Evolutionary conservation across 2,113 vertebrate genomes (phyloP).

Genomic region (Apodemus speciosus): DNA sequence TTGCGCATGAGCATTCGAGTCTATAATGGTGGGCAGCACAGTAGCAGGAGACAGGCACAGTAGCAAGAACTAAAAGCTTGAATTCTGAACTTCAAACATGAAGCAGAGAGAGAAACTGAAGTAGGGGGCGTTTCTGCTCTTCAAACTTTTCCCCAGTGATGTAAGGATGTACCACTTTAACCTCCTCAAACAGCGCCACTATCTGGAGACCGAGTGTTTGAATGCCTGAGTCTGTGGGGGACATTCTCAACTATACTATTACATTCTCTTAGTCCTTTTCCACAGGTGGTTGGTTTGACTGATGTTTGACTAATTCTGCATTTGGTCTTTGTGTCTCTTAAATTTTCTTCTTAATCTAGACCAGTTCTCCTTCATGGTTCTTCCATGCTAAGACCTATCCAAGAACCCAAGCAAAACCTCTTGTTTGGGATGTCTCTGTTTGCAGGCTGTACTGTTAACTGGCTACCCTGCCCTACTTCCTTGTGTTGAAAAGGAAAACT

Average conservation of each 20-base stretch:
- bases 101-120: neutral
- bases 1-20: neutral
- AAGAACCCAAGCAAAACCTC: neutral
- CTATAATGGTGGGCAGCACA: neutral
- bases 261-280: no score
- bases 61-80: neutral
- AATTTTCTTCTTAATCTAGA: neutral
- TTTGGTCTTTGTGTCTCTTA: neutral
- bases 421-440: no score
- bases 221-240: neutral
- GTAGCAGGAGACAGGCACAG: neutral
- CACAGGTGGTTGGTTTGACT: neutral
- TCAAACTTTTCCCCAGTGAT: neutral
- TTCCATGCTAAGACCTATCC: neutral
- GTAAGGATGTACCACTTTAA: neutral
- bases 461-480: rapidly evolving
- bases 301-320: neutral
- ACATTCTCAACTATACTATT: neutral
- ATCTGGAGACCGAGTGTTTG: neutral
- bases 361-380: neutral
- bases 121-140: neutral
- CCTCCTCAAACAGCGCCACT: neutral
- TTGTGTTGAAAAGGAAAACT: no score
- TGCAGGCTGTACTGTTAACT: no score
- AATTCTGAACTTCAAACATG: neutral